These are phyloP conservation scores for Polypterus bichir DNA, from an alignment of 2,113 vertebrate species.

Conservation along the genomic window DNA sequence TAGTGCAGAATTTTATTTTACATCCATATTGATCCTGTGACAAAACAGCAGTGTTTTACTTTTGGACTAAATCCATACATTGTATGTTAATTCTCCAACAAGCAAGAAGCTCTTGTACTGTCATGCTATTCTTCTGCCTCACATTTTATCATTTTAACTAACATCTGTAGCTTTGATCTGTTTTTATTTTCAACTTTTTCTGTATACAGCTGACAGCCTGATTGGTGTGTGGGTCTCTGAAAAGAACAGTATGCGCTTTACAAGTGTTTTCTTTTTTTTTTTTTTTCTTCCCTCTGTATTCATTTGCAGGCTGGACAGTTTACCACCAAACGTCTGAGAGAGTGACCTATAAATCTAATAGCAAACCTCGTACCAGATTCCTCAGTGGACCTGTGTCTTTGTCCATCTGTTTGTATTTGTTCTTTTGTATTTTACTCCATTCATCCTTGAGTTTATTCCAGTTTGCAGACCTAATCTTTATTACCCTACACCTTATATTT, in stretches of 20 bases:
- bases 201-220: neutral
- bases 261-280: conserved; percentile 65
- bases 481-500: conserved; percentile 22
- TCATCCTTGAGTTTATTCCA: conserved; percentile 58
- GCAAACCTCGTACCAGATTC: conserved; percentile 99
- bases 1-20: no score
- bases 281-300: conserved; percentile 81
- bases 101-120: no score
- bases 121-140: no score
- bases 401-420: conserved; percentile 99
- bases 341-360: conserved; percentile 98
- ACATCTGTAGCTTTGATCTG: neutral
- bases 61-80: no score
- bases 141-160: no score
- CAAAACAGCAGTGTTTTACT: no score
- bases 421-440: conserved; percentile 76
- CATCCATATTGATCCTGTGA: no score
- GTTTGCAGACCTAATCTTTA: conserved; percentile 37
- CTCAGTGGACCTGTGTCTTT: conserved; percentile 99
- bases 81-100: no score
- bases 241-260: conserved; percentile 58
- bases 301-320: conserved; percentile 96
- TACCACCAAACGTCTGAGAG: conserved; percentile 91
- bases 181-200: neutral
- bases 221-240: conserved; percentile 47